These are phyloP conservation scores for Neopipo cinnamomea DNA, from an alignment of 2,113 vertebrate genomes.

Conservation along the genomic window DNA sequence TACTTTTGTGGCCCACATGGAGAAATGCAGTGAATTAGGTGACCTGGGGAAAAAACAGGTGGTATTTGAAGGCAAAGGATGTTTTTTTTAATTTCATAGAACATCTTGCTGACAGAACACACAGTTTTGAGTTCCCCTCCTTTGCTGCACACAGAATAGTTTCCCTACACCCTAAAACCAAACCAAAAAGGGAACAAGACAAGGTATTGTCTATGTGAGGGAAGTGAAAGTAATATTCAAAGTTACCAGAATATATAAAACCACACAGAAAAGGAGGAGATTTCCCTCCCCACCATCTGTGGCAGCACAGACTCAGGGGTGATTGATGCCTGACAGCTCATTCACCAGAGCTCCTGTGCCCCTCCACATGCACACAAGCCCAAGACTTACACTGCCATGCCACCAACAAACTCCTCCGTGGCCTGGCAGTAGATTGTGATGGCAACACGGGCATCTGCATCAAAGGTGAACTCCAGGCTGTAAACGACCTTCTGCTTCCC, in stretches of 20 bases:
- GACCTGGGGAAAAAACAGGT: not conserved
- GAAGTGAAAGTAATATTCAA: not conserved
- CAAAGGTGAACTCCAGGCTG: constrained; percentile 96
- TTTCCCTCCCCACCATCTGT: not conserved
- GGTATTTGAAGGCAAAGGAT: not conserved
- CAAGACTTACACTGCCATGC: constrained; percentile 89
- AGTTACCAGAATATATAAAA: not conserved
- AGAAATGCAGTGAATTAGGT: not conserved
- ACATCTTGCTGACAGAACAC: not conserved
- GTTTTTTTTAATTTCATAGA: not conserved
- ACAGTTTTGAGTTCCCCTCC: not conserved
- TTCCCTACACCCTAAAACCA: not conserved
- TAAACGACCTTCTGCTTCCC: constrained; percentile 91
- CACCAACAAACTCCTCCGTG: constrained; percentile 91
- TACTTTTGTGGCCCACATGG: not conserved
- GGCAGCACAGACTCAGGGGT: not conserved
- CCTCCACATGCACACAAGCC: not conserved
- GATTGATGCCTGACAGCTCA: not conserved
- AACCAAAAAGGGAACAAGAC: not conserved
- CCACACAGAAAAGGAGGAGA: not conserved
- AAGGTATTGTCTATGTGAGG: not conserved
- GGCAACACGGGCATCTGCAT: constrained; percentile 93
- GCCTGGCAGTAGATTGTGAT: constrained; percentile 97
- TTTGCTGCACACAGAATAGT: not conserved
- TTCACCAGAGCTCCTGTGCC: not conserved